phyloP scores from a whole-genome alignment of 37 sponge, comb jelly and placozoan genomes.

The Chondrilla cf. caribensis region DNA sequence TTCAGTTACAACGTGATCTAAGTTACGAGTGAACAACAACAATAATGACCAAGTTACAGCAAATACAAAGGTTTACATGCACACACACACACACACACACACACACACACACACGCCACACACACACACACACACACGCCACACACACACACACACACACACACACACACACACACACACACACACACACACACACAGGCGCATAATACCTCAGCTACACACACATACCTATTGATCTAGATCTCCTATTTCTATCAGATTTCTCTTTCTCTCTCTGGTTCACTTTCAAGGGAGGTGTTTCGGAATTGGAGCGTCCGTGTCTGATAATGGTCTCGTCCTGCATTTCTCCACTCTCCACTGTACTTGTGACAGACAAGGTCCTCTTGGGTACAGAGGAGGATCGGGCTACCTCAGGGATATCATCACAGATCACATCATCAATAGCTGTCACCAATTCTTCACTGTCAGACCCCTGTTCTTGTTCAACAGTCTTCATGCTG shows the following conservation, averaged over 20 bases:
- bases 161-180: background rate
- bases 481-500: no score
- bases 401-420: background rate
- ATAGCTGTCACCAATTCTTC: slow-evolving; percentile 38
- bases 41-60: background rate
- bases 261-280: background rate
- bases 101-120: background rate
- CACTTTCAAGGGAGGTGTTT: slow-evolving; percentile 5
- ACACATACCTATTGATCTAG: slow-evolving; percentile 12
- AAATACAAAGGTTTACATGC: no score
- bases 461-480: slow-evolving; percentile 32
- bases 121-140: background rate
- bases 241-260: slow-evolving; percentile 6
- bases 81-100: background rate
- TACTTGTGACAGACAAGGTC: background rate
- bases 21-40: background rate
- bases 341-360: background rate
- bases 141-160: no score
- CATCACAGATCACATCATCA: slow-evolving; percentile 33
- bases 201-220: no score
- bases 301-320: slow-evolving; percentile 18
- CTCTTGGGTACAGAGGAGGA: background rate
- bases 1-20: slow-evolving; percentile 19
- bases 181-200: background rate
- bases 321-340: background rate